Percentiles rank a stretch among this genome's conserved stretches.
phyloP scores from a whole-genome alignment of 2,888 invertebrate genomes.

The Oxytorus armatus region DNA sequence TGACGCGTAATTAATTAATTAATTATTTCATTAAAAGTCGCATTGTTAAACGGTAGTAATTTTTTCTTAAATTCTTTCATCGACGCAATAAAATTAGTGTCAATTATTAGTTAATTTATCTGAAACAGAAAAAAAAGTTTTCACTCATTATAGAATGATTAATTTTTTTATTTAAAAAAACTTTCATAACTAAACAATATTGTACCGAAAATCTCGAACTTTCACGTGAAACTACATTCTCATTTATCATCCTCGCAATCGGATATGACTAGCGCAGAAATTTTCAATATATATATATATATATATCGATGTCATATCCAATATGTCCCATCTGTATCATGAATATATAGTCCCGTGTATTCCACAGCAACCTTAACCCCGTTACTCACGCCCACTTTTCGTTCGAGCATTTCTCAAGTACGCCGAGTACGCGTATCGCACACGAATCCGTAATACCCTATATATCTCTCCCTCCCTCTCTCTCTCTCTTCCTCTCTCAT shows the following conservation, averaged over 20 bases:
- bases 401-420: slow-evolving; percentile 53
- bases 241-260: slow-evolving; percentile 1
- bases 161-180: no score
- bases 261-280: slow-evolving; percentile 20
- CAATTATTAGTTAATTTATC: no score
- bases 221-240: background rate
- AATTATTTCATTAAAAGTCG: no score
- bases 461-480: background rate
- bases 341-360: slow-evolving; percentile 19
- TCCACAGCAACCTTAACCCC: slow-evolving; percentile 67
- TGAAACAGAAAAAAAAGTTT: no score
- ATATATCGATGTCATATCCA: slow-evolving; percentile 25
- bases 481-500: background rate
- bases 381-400: slow-evolving; percentile 67
- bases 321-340: slow-evolving; percentile 6
- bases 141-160: no score
- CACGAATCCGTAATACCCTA: slow-evolving; percentile 26
- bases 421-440: slow-evolving; percentile 22
- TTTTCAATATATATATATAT: slow-evolving; percentile 19
- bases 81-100: no score
- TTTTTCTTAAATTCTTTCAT: no score
- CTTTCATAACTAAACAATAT: no score
- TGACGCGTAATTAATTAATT: no score
- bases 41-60: no score
- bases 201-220: slow-evolving; percentile 4